Evolutionary conservation across 30 jellyfish, hydroid and myxozoan species (phyloP), one percentile per base, ranked within the genome.

Genomic region (Hydra vulgaris): DNA sequence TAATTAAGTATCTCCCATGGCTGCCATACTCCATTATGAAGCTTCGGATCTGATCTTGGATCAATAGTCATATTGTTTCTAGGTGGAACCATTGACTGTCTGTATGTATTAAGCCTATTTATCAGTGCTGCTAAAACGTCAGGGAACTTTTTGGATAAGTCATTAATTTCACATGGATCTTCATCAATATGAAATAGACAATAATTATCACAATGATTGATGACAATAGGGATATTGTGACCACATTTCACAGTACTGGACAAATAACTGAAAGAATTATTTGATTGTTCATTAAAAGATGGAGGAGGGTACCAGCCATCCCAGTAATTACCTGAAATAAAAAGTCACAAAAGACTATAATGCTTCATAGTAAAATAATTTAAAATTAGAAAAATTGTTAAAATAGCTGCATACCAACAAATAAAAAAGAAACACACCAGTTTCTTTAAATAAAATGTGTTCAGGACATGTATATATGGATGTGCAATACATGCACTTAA

Each of bases 11-110:
- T 40, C 12, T 40, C 8, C 94, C 96, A 89, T 1, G 96, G 95
- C 81, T 79, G 89, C 96, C 96, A 89, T 52, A 82, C 88, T 18
- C 95, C 96, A n/a, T 88, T 90, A 56, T 89, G 96, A 71, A 89
- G 40, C 78, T 89, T 89, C 0, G 96, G 96, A 67, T 89, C 74
- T 1, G 96, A 61, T 16, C 72, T 86, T 15, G 95, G 95, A 55
- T 89, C 96, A 74, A 70, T 83, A 1, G 79, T 76, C 25, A 26
- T 53, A 25, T 53, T 76, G 17, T 54, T 55, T 18, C 85, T 54
- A 22, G 85, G 85, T 52, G 79, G 20, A 55, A 66, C 79, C 53
- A 61, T 56, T n/a, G 26, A 53, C 79, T 0, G 27, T 66, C 79
- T 25, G 3, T 78, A 78, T 74, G 71, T 81, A n/a, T 84, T 85